A percentile compares a stretch with the other conserved stretches of the same genome.
Evolutionary conservation across 2,797 vertebrate genomes (phyloP).

Genomic region (Halcyon chelicuti): DNA sequence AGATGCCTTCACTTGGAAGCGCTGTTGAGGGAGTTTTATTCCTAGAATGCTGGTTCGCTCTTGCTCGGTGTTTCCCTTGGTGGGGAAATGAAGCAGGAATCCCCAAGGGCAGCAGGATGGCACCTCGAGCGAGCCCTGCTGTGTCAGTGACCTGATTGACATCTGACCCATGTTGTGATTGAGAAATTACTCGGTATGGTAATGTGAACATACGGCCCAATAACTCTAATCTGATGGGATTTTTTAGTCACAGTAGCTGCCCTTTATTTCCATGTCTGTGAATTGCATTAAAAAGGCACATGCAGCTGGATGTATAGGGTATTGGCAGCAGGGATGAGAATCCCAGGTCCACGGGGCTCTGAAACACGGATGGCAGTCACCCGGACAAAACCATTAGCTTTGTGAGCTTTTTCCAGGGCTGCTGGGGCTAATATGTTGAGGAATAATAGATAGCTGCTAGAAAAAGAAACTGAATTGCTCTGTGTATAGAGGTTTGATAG

Average conservation of each 20-base stretch:
- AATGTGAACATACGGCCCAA: neutral
- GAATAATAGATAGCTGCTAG: constrained; percentile 4
- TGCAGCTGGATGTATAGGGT: neutral
- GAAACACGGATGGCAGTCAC: neutral
- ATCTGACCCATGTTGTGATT: neutral
- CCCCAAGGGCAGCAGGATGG: neutral
- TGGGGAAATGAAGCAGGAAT: neutral
- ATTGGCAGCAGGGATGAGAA: neutral
- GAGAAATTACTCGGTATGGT: neutral
- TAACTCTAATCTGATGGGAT: neutral
- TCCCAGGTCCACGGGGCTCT: neutral
- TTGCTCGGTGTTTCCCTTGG: accelerated
- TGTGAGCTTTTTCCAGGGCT: neutral
- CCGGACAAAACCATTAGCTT: neutral
- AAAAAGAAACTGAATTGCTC: neutral
- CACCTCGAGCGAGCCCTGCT: neutral
- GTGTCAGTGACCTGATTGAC: neutral
- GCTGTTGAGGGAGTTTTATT: constrained; percentile 3
- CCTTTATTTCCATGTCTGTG: neutral
- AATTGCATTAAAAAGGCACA: neutral
- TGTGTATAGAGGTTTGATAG: neutral
- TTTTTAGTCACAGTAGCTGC: neutral
- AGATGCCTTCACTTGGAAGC: neutral
- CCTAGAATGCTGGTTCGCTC: neutral
- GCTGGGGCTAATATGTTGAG: neutral